A percentile compares a stretch with the other conserved stretches of the same genome.
Conservation (phyloP, 2,797 vertebrate species). For the Chrosomus eos region DNA sequence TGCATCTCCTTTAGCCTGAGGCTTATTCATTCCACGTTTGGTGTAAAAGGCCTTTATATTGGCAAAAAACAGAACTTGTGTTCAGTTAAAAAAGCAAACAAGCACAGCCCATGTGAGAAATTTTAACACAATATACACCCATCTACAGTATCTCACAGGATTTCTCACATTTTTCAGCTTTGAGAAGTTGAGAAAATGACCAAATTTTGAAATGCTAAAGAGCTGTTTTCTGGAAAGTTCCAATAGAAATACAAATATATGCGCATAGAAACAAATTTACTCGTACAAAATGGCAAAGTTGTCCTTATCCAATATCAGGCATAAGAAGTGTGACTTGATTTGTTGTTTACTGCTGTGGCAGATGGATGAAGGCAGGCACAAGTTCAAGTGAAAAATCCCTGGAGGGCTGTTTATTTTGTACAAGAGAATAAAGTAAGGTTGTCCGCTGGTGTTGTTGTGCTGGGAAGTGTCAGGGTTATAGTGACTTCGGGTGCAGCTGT, state of each 20-base stretch:
- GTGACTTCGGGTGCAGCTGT: constrained; percentile 17
- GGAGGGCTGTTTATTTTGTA: constrained; percentile 36
- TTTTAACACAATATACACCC: background rate
- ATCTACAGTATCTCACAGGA: background rate
- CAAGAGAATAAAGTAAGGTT: constrained; percentile 23
- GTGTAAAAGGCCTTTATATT: background rate
- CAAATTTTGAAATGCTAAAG: background rate
- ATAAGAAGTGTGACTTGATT: constrained; percentile 9
- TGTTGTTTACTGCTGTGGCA: background rate
- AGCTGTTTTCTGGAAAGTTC: background rate
- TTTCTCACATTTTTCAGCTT: background rate
- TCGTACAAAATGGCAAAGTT: background rate
- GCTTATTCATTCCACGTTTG: background rate
- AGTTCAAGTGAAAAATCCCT: constrained; percentile 39
- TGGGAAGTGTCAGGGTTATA: constrained; percentile 24
- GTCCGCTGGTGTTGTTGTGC: constrained; percentile 26
- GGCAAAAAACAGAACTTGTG: background rate
- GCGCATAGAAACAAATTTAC: background rate
- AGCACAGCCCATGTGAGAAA: background rate
- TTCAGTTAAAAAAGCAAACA: background rate
- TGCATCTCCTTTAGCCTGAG: background rate
- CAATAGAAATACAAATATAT: background rate
- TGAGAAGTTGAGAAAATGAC: background rate
- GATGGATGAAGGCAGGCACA: constrained; percentile 19
- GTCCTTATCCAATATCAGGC: background rate